These are phyloP conservation scores for Musca domestica DNA, from an alignment of 1,140 invertebrate species.

Conservation along the genomic window DNA sequence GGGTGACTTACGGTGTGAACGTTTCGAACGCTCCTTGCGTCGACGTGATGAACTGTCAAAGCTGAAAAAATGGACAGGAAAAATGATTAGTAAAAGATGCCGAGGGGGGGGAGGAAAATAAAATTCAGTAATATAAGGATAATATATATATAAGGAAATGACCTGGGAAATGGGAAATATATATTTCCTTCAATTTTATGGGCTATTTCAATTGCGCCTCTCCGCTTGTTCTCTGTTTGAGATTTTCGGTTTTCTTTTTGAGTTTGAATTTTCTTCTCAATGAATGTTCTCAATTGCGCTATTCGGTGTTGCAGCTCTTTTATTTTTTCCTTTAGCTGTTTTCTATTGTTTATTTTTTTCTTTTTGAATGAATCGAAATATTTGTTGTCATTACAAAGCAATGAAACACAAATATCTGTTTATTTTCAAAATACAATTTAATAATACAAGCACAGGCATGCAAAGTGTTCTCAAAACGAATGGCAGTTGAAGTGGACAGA, in stretches of 20 bases:
- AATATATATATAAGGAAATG: slow-evolving; percentile 2
- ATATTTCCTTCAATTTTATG: not conserved
- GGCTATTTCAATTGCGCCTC: not conserved
- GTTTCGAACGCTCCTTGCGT: slow-evolving; percentile 62
- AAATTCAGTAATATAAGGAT: too few species aligned
- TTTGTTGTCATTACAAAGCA: too few species aligned
- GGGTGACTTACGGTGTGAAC: slow-evolving; percentile 61
- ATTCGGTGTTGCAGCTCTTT: not conserved
- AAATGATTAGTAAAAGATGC: slow-evolving; percentile 21
- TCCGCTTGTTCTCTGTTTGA: not conserved
- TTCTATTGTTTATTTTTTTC: not conserved
- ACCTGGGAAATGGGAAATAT: slow-evolving; percentile 17
- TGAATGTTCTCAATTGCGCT: not conserved
- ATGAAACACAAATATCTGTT: too few species aligned
- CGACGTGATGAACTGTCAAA: slow-evolving; percentile 63
- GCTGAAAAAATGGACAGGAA: slow-evolving; percentile 48
- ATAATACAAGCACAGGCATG: too few species aligned
- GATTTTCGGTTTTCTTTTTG: not conserved
- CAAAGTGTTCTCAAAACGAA: not conserved
- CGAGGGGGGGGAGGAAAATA: not conserved
- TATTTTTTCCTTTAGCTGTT: not conserved
- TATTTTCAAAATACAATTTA: too few species aligned
- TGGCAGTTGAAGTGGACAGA: too few species aligned
- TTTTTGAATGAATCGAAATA: not conserved
- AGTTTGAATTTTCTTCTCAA: not conserved